Base-by-base conservation (phyloP, 2,888 invertebrate species). In the Drosophila limbata region DNA sequence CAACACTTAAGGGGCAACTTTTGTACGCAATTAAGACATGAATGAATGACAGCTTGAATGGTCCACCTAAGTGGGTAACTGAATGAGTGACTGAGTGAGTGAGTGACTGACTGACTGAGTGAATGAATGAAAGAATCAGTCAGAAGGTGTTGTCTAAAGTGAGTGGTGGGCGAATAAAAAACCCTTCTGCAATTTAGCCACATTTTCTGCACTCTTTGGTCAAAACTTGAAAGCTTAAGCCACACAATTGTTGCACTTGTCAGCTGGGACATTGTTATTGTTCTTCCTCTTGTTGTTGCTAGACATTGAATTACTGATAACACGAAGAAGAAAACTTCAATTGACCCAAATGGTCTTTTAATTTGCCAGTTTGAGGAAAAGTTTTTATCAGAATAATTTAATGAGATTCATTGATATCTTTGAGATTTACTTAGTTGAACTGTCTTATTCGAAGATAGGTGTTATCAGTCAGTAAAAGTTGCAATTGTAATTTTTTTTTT, bases 1-100 rank as follows among this genome's bases (percentile, higher is more conserved):
- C 80, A 85, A 85, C 88, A 85, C 88, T 84, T 84, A 79, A 85
- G 87, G 80, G 77, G 69, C 72, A 84, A 84, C 88, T 84, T 89
- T 84, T 81, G 86, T 87, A 69, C 85, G 85, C 84, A 84, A 89
- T 84, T 89, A 84, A 75, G 88, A 61, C 72, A 55, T 73, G 88
- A 87, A 84, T 86, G 89, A 86, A 88, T 87, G 89, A 73, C 89
- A 79, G 70, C 68, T 56, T 76, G 77, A 78, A 80, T 80, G 77
- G 65, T 64, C 69, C 53, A 66, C 76, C 66, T 68, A 76, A 76
- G 66, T 76, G 80, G 61, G 28, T 71, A 81, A 73, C 77, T 82
- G 77, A 82, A 77, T 83, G 76, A 81, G 57, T 73, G 73, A 68
- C 48, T 59, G 59, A 77, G 25, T 61, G 53, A 61, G 25, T 52